A percentile compares a stretch with the other conserved stretches of the same genome.
phyloP scores from a whole-genome alignment of 2,888 invertebrate species.

The Scaptomyza reducta region DNA sequence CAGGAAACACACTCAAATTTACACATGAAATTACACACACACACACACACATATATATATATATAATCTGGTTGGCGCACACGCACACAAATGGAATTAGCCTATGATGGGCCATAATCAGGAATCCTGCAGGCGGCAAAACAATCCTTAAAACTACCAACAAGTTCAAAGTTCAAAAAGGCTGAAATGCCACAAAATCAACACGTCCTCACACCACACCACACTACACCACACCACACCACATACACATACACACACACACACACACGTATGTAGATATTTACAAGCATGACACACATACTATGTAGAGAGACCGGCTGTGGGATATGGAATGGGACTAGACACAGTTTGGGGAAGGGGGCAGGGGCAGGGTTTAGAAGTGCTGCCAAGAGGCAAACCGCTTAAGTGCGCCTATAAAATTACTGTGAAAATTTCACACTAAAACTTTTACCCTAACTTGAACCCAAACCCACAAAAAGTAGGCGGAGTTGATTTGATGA shows the following conservation, averaged over 20 bases:
- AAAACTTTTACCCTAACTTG: constrained; percentile 68
- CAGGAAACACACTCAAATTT: constrained; percentile 33
- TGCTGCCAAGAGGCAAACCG: constrained; percentile 77
- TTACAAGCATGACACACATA: constrained; percentile 6
- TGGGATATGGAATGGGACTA: constrained; percentile 9
- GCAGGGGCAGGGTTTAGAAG: constrained; percentile 56
- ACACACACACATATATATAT: constrained; percentile 33
- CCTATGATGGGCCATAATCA: constrained; percentile 61
- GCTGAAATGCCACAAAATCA: constrained; percentile 76
- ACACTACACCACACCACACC: constrained; percentile 27
- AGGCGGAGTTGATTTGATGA: constrained; percentile 46
- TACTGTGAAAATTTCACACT: constrained; percentile 78
- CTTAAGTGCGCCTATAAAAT: constrained; percentile 79
- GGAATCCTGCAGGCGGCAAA: constrained; percentile 36
- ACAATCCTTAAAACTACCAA: constrained; percentile 57
- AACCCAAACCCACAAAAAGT: constrained; percentile 48
- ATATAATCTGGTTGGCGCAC: neutral
- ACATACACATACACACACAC: constrained; percentile 13
- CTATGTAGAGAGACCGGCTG: constrained; percentile 45
- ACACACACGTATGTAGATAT: constrained; percentile 11
- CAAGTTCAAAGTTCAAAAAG: constrained; percentile 75
- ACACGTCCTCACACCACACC: constrained; percentile 54
- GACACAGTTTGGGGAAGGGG: neutral
- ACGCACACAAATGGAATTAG: constrained; percentile 25
- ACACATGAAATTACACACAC: constrained; percentile 23